These are phyloP conservation scores for Hirtodrosophila alboralis DNA, from an alignment of 2,888 invertebrate genomes.

Conservation along the genomic window DNA sequence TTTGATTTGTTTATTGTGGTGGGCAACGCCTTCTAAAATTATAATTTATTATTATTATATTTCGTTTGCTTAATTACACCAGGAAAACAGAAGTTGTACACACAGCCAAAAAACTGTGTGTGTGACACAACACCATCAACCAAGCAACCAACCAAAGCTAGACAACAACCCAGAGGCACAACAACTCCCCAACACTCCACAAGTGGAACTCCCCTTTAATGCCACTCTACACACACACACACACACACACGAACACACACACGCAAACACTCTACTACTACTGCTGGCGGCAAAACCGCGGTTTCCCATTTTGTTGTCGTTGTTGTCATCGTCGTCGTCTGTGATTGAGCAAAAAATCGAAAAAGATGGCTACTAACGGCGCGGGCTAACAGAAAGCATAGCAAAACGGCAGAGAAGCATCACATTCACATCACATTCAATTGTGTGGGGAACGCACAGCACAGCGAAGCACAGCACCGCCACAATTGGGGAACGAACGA, in stretches of 20 bases:
- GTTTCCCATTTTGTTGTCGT: slow-evolving; percentile 8
- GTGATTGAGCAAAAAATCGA: slow-evolving; percentile 75
- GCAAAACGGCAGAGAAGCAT: slow-evolving; percentile 41
- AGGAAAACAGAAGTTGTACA: slow-evolving; percentile 79
- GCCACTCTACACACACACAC: too few relatives aligned
- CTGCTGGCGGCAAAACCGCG: slow-evolving; percentile 16
- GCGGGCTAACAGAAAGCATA: slow-evolving; percentile 81
- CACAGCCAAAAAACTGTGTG: slow-evolving; percentile 30
- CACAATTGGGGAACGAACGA: slow-evolving; percentile 53
- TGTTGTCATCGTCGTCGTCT: slow-evolving; percentile 29
- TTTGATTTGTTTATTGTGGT: slow-evolving; percentile 18
- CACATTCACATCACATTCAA: background rate
- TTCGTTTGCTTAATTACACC: slow-evolving; percentile 84
- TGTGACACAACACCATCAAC: slow-evolving; percentile 26
- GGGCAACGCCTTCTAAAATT: slow-evolving; percentile 82
- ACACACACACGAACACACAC: too few relatives aligned
- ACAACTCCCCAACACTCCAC: background rate
- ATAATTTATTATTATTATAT: slow-evolving; percentile 85
- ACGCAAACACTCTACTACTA: too few relatives aligned
- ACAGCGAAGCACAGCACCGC: background rate
- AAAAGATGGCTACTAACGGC: slow-evolving; percentile 81
- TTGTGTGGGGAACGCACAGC: slow-evolving; percentile 54
- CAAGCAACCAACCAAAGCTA: too few relatives aligned
- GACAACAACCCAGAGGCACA: slow-evolving; percentile 27
- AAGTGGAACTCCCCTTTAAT: background rate